Conservation (phyloP, 2,888 invertebrate genomes). For the Xestia c-nigrum region DNA sequence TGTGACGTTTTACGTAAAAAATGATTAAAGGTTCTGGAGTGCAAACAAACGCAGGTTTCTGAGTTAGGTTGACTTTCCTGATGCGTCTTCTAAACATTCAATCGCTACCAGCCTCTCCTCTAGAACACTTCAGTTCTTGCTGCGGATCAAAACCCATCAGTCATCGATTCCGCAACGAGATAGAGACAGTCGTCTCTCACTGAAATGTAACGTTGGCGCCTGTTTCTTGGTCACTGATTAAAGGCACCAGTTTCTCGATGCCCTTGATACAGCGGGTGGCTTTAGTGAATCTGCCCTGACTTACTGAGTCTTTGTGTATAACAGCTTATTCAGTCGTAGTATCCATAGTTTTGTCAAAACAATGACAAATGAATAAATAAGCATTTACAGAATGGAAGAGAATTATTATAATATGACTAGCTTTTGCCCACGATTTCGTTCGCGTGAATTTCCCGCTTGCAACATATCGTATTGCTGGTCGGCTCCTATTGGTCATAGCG, state of each 20-base stretch:
- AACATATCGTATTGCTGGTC: no score
- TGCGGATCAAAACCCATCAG: slow-evolving; percentile 52
- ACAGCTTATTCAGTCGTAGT: background rate
- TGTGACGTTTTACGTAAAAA: background rate
- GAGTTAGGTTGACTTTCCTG: slow-evolving; percentile 47
- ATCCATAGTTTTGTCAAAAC: no score
- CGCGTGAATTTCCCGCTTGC: no score
- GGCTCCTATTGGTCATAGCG: no score
- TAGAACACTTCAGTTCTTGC: background rate
- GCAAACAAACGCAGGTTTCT: background rate
- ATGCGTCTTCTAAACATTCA: slow-evolving; percentile 23
- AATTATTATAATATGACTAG: no score
- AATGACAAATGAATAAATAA: no score
- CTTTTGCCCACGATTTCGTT: no score
- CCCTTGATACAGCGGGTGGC: background rate
- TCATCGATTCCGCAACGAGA: slow-evolving; percentile 54
- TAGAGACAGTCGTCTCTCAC: background rate
- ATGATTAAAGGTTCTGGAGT: background rate
- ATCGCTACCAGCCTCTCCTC: slow-evolving; percentile 36
- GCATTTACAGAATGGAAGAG: no score
- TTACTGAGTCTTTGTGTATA: background rate
- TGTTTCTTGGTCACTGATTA: background rate
- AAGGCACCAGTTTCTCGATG: background rate
- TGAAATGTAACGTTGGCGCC: background rate
- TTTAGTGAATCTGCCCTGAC: background rate